phyloP scores from a whole-genome alignment of 2,888 invertebrate genomes.

The Gymnosoma rotundatum region DNA sequence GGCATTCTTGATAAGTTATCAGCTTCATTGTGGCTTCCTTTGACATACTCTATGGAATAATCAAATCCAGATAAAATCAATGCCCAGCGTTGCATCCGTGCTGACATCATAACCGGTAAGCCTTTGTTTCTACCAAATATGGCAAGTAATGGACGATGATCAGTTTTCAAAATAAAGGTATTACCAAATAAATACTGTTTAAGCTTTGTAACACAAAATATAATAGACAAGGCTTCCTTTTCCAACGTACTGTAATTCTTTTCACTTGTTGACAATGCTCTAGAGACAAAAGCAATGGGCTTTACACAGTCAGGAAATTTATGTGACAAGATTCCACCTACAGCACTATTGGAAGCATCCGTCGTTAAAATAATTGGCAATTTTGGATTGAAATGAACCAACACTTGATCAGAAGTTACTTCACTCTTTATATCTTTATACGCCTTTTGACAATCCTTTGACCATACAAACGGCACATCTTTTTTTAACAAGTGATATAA shows the following conservation, averaged over 20 bases:
- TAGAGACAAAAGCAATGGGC: slow-evolving; percentile 68
- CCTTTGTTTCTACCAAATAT: slow-evolving; percentile 63
- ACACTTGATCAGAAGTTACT: slow-evolving; percentile 43
- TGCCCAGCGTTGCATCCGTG: slow-evolving; percentile 46
- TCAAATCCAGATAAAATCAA: slow-evolving; percentile 64
- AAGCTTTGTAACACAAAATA: slow-evolving; percentile 65
- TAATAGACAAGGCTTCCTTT: slow-evolving; percentile 57
- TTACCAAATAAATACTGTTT: slow-evolving; percentile 65
- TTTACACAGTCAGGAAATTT: slow-evolving; percentile 44
- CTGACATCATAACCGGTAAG: slow-evolving; percentile 60
- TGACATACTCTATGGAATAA: slow-evolving; percentile 56
- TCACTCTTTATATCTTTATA: slow-evolving; percentile 74
- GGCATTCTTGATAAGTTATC: slow-evolving; percentile 36
- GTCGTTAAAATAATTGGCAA: slow-evolving; percentile 70
- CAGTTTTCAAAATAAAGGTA: slow-evolving; percentile 58
- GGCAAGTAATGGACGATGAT: too few relatives aligned
- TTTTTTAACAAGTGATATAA: slow-evolving; percentile 65
- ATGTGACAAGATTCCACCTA: slow-evolving; percentile 69
- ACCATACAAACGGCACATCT: slow-evolving; percentile 73
- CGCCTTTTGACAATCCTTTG: slow-evolving; percentile 64
- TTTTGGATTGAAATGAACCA: slow-evolving; percentile 70
- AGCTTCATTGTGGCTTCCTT: slow-evolving; percentile 61
- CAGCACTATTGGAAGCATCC: slow-evolving; percentile 70
- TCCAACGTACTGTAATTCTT: slow-evolving; percentile 67
- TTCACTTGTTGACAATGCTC: slow-evolving; percentile 60